These are phyloP conservation scores for Saccopteryx bilineata DNA, from an alignment of 2,113 vertebrate genomes.

Conservation along the genomic window DNA sequence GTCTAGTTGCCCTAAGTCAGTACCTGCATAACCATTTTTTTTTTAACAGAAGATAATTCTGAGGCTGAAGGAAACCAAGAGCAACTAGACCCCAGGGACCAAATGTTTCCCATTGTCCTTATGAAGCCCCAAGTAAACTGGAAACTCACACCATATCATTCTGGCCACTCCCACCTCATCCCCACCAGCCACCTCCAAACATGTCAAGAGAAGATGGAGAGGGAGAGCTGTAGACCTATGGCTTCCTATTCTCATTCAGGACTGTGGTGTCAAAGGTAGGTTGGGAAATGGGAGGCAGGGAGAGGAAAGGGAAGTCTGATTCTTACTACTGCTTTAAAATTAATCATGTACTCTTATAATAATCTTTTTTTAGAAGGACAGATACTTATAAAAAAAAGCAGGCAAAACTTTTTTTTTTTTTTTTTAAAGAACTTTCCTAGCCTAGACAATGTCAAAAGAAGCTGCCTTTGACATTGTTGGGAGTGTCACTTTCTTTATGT, in stretches of 20 bases:
- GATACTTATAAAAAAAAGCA: slow-evolving; percentile 19
- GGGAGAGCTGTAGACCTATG: not conserved
- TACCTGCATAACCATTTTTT: not conserved
- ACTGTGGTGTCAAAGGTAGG: not conserved
- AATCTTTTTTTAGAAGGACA: not conserved
- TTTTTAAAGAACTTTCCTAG: not conserved
- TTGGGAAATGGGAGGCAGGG: not conserved
- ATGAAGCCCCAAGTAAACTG: not conserved
- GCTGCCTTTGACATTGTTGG: not conserved
- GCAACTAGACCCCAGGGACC: not conserved
- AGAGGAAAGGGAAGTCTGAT: not conserved
- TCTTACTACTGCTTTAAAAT: not conserved
- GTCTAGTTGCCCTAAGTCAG: not conserved
- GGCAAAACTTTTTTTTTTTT: slow-evolving; percentile 6
- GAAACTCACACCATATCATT: not conserved
- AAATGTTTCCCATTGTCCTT: not conserved
- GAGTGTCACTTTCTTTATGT: not conserved
- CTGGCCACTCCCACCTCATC: not conserved
- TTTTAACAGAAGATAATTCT: not conserved
- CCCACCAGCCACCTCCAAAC: not conserved
- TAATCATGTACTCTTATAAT: not conserved
- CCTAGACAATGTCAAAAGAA: slow-evolving; percentile 19
- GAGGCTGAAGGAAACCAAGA: not conserved
- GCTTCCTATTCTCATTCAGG: not conserved
- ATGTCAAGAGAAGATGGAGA: not conserved